phyloP scores from a whole-genome alignment of 2,888 invertebrate species.

The Drosophila fulvimacula region DNA sequence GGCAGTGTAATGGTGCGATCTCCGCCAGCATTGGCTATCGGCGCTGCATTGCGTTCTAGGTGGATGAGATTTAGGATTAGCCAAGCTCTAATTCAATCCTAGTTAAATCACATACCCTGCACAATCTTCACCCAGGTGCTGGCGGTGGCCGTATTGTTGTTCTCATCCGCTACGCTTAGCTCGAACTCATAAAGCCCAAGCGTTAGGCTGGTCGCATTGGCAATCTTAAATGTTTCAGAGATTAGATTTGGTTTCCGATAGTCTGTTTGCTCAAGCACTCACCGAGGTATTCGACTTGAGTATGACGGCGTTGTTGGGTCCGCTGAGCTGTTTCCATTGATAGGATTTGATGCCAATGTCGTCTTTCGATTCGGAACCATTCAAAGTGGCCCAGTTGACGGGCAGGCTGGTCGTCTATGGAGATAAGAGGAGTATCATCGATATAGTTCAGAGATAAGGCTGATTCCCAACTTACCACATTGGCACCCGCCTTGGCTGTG shows the following conservation, averaged over 20 bases:
- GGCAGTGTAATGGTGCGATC: slow-evolving; percentile 92
- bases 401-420: slow-evolving; percentile 92
- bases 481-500: slow-evolving; percentile 88
- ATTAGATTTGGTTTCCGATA: slow-evolving; percentile 23
- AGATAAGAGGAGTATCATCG: slow-evolving; percentile 6
- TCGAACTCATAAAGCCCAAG: slow-evolving; percentile 93
- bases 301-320: slow-evolving; percentile 88
- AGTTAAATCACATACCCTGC: slow-evolving; percentile 87
- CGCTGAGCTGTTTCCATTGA: slow-evolving; percentile 92
- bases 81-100: fast-evolving
- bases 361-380: slow-evolving; percentile 93
- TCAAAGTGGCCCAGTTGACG: slow-evolving; percentile 91
- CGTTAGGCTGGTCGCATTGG: slow-evolving; percentile 92
- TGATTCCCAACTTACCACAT: slow-evolving; percentile 81
- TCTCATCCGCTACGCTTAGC: slow-evolving; percentile 93
- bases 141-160: slow-evolving; percentile 91
- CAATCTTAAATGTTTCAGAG: slow-evolving; percentile 83
- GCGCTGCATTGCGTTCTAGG: slow-evolving; percentile 94
- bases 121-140: slow-evolving; percentile 91
- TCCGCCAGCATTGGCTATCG: slow-evolving; percentile 95
- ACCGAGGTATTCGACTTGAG: slow-evolving; percentile 87
- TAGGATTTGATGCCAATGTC: slow-evolving; percentile 93
- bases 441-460: not conserved
- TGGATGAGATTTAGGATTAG: not conserved
- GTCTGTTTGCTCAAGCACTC: not conserved